These are phyloP conservation scores for Palythoa grandis DNA, from an alignment of 92 coral and sea anemone species.

Conservation along the genomic window DNA sequence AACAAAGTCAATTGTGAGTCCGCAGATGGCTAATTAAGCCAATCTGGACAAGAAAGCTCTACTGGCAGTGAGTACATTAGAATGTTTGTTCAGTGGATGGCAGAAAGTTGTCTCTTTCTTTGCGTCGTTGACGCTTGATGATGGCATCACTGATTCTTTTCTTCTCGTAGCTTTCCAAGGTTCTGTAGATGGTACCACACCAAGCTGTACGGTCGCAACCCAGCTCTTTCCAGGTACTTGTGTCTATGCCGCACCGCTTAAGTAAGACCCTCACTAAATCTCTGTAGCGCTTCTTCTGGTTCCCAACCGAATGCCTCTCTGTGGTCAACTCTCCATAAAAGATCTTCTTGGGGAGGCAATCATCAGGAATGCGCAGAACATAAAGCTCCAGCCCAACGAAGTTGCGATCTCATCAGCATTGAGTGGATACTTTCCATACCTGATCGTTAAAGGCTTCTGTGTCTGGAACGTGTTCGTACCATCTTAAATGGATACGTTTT, in stretches of 20 bases:
- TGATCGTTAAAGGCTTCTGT: not conserved
- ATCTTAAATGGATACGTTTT: not conserved
- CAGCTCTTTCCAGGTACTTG: too few relatives aligned
- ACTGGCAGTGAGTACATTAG: too few relatives aligned
- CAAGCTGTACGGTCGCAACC: too few relatives aligned
- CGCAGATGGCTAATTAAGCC: too few relatives aligned
- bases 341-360: not conserved
- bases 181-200: too few relatives aligned
- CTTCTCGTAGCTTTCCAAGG: too few relatives aligned
- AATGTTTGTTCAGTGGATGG: too few relatives aligned
- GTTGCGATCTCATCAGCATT: not conserved
- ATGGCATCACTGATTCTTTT: too few relatives aligned
- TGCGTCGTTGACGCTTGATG: too few relatives aligned
- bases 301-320: not conserved
- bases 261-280: not conserved
- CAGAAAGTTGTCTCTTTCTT: too few relatives aligned
- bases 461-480: not conserved
- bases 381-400: not conserved
- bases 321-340: not conserved
- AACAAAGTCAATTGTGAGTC: too few relatives aligned
- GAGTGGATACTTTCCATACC: not conserved
- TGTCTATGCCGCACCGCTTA: not conserved
- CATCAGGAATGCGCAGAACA: not conserved
- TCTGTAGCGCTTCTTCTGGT: not conserved
- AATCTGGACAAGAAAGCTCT: too few relatives aligned